Base-by-base conservation (phyloP, 2,113 vertebrate genomes). In the Hydrochoerus hydrochaeris region DNA sequence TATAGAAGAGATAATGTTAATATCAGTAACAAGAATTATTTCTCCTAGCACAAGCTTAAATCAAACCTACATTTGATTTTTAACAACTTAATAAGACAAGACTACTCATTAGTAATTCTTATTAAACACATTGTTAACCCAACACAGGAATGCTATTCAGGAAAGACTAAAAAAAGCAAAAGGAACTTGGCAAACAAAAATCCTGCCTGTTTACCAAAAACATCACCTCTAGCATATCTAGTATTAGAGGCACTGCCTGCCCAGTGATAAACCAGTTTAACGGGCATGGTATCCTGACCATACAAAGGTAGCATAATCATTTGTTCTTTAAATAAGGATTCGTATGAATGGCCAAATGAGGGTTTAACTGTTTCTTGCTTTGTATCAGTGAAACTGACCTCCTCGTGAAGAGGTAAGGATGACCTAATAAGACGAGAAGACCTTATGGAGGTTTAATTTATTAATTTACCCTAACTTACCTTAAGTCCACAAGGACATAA, bases 121-220 rank as follows among this genome's bases (percentile, higher is more conserved):
- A 63, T 28, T 22, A 30, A 8, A 9, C 30, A 22, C 17, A 63
- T 63, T 63, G 62, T 63, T 63, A 63, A 30, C 28, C 62, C 26
- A 63, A 63, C 7, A 30, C 28, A 30, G 62, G 62, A 22, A 10
- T 63, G 62, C 62, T 52, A 30, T 2, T 7, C 28, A 63, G 28
- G 62, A 63, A 63, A 63, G 54, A 57, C 54, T 57, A 63, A 30
- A 97, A 95, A 71, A 82, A 85, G 73, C 52, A 91, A 95, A 98
- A 98, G 98, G 95, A 98, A 98, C 94, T 97, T 46, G 71, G 96
- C 97, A 98, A 98, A 95, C 73, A 60, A 4, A 58, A 88, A 86
- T 81, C 75, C 82, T 82, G 75, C 94, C 97, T 98, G 92, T 98
- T 98, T 98, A 98, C 97, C 97, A 98, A 98, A 98, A 98, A 97